These are phyloP conservation scores for Liopterus haemorrhoidalis DNA, from an alignment of 2,888 invertebrate species.

Conservation along the genomic window DNA sequence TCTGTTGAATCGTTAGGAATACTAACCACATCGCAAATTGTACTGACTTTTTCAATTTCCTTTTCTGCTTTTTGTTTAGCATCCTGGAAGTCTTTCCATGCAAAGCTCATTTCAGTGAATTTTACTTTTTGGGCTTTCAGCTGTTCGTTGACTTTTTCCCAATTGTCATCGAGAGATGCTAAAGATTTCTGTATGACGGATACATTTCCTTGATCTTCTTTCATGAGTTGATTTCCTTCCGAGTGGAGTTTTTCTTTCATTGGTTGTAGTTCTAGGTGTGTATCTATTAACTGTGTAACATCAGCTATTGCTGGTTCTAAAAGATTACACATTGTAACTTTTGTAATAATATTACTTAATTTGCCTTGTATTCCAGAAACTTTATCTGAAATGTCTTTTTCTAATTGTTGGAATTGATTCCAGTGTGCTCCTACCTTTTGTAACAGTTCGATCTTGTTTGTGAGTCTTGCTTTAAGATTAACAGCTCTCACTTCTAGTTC, in stretches of 20 bases:
- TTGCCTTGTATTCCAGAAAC: constrained; percentile 55
- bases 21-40: constrained; percentile 57
- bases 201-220: constrained; percentile 74
- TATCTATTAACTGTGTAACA: constrained; percentile 50
- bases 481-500: constrained; percentile 68
- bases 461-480: constrained; percentile 60
- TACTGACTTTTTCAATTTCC: constrained; percentile 64
- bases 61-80: constrained; percentile 63
- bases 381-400: constrained; percentile 62
- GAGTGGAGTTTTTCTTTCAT: constrained; percentile 68
- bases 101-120: constrained; percentile 64
- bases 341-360: constrained; percentile 53
- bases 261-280: constrained; percentile 55
- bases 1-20: constrained; percentile 68
- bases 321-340: constrained; percentile 47
- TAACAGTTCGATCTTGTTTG: constrained; percentile 60
- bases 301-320: constrained; percentile 48
- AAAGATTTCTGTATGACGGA: constrained; percentile 74
- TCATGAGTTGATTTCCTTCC: constrained; percentile 72
- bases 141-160: constrained; percentile 71
- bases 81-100: constrained; percentile 70
- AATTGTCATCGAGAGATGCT: constrained; percentile 70
- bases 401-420: constrained; percentile 69
- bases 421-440: constrained; percentile 69
- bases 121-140: constrained; percentile 69